Base-by-base conservation (phyloP, 1,140 invertebrate species). In the Chironomus tepperi region DNA sequence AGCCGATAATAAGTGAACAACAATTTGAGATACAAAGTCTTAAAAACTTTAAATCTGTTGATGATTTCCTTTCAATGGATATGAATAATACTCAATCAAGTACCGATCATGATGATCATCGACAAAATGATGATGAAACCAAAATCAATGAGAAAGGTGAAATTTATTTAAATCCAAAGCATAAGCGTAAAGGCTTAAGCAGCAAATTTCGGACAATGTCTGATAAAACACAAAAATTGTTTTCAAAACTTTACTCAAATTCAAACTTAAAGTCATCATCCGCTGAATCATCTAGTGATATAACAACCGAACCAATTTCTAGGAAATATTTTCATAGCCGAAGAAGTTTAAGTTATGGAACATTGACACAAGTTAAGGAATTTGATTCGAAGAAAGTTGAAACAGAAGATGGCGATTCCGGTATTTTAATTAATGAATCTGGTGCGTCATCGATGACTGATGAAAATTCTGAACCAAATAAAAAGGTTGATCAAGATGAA, bases 391-490 rank as follows among this genome's bases (percentile, higher is more conserved):
- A 42, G 7, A 16, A 42, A 8, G 10, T 21, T 15, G 34, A 34
- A 42, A 6, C 3, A 7, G 89, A 90, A 79, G 90, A 91, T 79
- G 88, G 88, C 70, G 90, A 92, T 79, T 91, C 89, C 21, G 90
- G 90, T 10, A 92, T 92, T 76, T 81, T 91, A 78, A 88, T 91
- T 76, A 91, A 90, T 77, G 89, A 89, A 77, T 90, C 89, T 0
- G 88, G 88, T 7, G 88, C 86, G 24, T 88, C 88, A 64, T 90
- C 89, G 0, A 83, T 90, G 24, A 85, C 89, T 74, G 89, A 90
- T 34, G 24, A 34, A 5, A 34, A 34, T 34, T 34, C 24, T 34
- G 24, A 34, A 5, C 24, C 24, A 34, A 34, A 34, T 34, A 34
- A 34, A 34, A 34, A 34, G 24, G 24, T 34, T 34, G 24, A 34